phyloP scores from a whole-genome alignment of 2,888 invertebrate genomes.

The Gasteruption jaculator region DNA sequence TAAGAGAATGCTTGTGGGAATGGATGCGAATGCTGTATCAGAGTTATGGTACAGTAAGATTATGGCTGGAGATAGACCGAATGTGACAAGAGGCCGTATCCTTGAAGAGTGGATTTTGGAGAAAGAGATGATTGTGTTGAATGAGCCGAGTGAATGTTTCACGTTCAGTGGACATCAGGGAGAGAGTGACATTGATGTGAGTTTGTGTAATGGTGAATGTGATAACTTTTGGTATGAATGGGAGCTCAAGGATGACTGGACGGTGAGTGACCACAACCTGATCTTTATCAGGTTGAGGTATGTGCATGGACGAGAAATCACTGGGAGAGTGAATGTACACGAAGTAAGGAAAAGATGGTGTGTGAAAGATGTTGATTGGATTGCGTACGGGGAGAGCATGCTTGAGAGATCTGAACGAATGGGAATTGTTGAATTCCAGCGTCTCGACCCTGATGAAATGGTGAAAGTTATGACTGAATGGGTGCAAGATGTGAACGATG shows the following conservation, averaged over 20 bases:
- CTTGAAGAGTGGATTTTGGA: conserved; percentile 9
- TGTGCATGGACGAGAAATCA: no score
- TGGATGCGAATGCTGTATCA: conserved; percentile 24
- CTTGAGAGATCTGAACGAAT: background rate
- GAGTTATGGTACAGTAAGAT: conserved; percentile 19
- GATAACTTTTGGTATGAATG: background rate
- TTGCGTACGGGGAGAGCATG: background rate
- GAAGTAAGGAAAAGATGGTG: no score
- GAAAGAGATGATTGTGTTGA: conserved; percentile 12
- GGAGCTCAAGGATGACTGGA: background rate
- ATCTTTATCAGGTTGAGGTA: background rate
- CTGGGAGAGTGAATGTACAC: no score
- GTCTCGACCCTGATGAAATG: background rate
- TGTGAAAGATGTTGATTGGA: background rate
- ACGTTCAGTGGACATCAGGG: conserved; percentile 18
- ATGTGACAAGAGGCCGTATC: background rate
- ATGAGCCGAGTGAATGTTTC: conserved; percentile 11
- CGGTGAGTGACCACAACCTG: background rate
- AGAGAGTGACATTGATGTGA: conserved; percentile 19
- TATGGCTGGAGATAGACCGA: background rate
- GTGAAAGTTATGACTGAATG: background rate
- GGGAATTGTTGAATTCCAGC: background rate
- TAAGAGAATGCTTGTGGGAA: no score
- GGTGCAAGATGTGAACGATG: background rate
- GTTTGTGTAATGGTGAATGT: conserved; percentile 4